Evolutionary conservation across 2,797 vertebrate species (phyloP), one percentile per base, ranked within the genome.

Genomic region (Typhlichthys subterraneus): DNA sequence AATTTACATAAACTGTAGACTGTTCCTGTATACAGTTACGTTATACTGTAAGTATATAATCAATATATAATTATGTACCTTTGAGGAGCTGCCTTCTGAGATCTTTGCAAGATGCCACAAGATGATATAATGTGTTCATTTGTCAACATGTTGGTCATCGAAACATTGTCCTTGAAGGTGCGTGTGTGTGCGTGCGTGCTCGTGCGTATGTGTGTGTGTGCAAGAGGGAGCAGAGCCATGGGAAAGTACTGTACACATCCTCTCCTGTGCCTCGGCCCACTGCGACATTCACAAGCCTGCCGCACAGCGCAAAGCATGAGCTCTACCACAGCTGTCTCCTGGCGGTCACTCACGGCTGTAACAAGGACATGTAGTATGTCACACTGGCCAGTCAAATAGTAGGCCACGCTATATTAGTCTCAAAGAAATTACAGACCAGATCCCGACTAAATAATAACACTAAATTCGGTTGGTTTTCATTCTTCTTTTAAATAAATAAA

Each of bases 281-380:
- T 59, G 86, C 99, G 97, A 86, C 97, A 99, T 86, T 99, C 98
- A 59, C 96, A 95, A 53, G 97, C 96, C 86, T 99, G 98, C 65
- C 98, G 95, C 87, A 99, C 96, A 76, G 98, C 98, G 88, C 98
- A 99, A 65, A 99, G 94, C 96, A 99, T 97, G 80, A 99, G 99
- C 92, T 99, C 98, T 74, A 98, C 96, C 89, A 99, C 92, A 53
- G 98, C 98, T 0, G 95, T 99, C 87, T 99, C 98, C 88, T 99
- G 98, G 83, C 96, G 93, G 81, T 99, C 98, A 0, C 95, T 97
- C 72, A 99, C 87, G 84, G 96, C 98, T 99, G 38, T 42, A 7
- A 42, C 38, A 42, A 42, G 38, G 5, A 42, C 38, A 42, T 42
- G 9, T 9, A 42, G 8, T 9, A 42, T 42, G 38, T 42, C 7